Base-by-base conservation (phyloP, 2,113 vertebrate genomes). In the Oncorhynchus gorbuscha region DNA sequence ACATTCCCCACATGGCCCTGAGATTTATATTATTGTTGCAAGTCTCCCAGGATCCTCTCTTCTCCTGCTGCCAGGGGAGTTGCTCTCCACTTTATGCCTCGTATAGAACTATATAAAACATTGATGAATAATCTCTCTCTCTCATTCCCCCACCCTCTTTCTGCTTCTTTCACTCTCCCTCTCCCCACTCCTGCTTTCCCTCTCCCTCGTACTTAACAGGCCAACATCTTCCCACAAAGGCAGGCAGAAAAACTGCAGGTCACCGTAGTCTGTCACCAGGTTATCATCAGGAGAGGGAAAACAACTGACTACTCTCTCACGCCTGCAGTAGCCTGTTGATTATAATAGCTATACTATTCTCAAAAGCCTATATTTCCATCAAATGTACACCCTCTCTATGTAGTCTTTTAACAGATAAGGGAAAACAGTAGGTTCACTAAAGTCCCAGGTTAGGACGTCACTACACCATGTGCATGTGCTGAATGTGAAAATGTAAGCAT, bases 1-100 rank as follows among this genome's bases (percentile, higher is more conserved):
- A 79, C 71, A 77, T 92, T 91, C 73, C 78, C 87, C 87, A 89
- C 86, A 90, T 88, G 90, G 87, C 77, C 28, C 71, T 62, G 76
- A 76, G 71, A 83, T 84, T 90, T 83, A 88, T 78, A 83, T 77
- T 55, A 72, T 72, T 73, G 73, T 69, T 75, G 72, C 61, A 74
- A 55, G 67, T 73, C 84, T 84, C 67, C 5, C 51, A 73, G 39
- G 39, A 45, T 45, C 8, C 39, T 45, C 9, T 77, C 74, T 62
- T 76, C 76, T 77, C 7, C 12, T 77, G 76, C 78, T 80, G 83
- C 69, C 80, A 73, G 73, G 66, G 67, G 35, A 83, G 79, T 74
- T 64, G 48, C 20, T 30, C 75, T 78, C 58, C 77, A 79, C 65
- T 81, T 69, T 80, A 65, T 58, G 68, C 66, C 55, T 72, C 78